A percentile compares a stretch with the other conserved stretches of the same genome.
phyloP scores from a whole-genome alignment of 1,140 invertebrate genomes.

The Camponotus vicinus region DNA sequence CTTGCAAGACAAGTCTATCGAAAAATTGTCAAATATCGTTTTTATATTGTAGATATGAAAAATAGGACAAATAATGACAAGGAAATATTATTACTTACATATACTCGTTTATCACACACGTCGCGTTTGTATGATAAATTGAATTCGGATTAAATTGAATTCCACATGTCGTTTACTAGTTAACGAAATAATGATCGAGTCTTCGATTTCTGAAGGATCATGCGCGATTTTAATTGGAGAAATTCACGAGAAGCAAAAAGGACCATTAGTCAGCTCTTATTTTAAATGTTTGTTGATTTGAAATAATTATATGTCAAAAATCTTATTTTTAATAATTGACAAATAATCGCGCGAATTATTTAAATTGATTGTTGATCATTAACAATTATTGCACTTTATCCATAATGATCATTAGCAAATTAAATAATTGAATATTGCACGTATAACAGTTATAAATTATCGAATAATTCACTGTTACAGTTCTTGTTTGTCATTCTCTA shows the following conservation, averaged over 20 bases:
- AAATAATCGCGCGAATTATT: not conserved
- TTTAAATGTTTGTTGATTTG: not conserved
- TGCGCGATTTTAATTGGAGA: slow-evolving; percentile 63
- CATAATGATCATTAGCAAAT: slow-evolving; percentile 2
- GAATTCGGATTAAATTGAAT: slow-evolving; percentile 32
- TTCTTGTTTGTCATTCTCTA: slow-evolving; percentile 56
- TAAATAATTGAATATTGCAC: slow-evolving; percentile 20
- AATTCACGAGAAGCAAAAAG: slow-evolving; percentile 28
- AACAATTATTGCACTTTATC: slow-evolving; percentile 14
- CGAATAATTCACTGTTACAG: slow-evolving; percentile 9
- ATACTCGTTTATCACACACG: slow-evolving; percentile 7
- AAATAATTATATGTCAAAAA: slow-evolving; percentile 1
- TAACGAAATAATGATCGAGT: slow-evolving; percentile 62
- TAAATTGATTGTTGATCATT: not conserved
- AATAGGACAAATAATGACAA: not conserved
- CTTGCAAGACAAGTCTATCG: too few species aligned
- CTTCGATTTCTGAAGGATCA: not conserved
- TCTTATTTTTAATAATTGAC: not conserved
- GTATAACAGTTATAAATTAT: not conserved
- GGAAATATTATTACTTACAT: slow-evolving; percentile 4
- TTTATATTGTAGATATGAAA: not conserved
- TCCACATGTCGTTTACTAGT: not conserved
- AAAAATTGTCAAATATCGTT: not conserved
- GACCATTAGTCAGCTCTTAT: not conserved
- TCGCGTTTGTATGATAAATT: slow-evolving; percentile 50